Evolutionary conservation across 53 echinoderm and acorn worm genomes (phyloP).

Genomic region (Hippasteria phrygiana): DNA sequence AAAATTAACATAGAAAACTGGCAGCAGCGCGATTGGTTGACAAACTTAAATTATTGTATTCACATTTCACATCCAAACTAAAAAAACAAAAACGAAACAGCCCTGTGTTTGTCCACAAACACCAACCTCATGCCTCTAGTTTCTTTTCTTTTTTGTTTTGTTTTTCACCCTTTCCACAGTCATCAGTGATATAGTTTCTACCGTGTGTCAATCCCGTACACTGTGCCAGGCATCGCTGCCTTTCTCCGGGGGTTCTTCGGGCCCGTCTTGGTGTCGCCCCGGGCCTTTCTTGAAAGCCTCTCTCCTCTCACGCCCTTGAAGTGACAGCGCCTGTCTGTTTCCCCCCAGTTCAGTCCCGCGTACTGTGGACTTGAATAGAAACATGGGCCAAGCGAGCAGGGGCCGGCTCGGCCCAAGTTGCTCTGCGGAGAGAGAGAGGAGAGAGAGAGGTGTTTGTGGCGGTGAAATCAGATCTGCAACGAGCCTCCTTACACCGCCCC

Average conservation of each 20-base stretch:
- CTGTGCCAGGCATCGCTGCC: slow-evolving; percentile 28
- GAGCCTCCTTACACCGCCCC: slow-evolving; percentile 37
- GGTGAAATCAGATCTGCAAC: slow-evolving; percentile 49
- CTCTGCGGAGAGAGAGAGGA: background rate
- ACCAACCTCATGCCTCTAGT: too few species aligned
- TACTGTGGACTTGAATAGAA: slow-evolving; percentile 38
- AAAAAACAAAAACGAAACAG: too few species aligned
- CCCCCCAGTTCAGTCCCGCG: background rate
- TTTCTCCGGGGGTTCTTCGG: background rate
- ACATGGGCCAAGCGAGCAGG: slow-evolving; percentile 25
- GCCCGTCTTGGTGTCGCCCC: slow-evolving; percentile 52
- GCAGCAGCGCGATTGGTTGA: too few species aligned
- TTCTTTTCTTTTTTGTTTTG: background rate
- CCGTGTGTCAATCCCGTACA: slow-evolving; percentile 53
- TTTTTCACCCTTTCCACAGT: background rate
- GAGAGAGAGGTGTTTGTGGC: slow-evolving; percentile 35
- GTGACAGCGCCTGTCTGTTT: slow-evolving; percentile 58
- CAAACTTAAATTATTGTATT: too few species aligned
- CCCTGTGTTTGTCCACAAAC: too few species aligned
- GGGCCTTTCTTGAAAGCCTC: slow-evolving; percentile 50
- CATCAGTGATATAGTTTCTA: slow-evolving; percentile 36
- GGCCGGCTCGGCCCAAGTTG: background rate
- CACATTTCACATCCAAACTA: too few species aligned
- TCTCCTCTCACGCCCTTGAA: slow-evolving; percentile 55
- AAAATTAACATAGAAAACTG: too few species aligned